Conservation (phyloP, 2,113 vertebrate species). For the Probosciger aterrimus region DNA sequence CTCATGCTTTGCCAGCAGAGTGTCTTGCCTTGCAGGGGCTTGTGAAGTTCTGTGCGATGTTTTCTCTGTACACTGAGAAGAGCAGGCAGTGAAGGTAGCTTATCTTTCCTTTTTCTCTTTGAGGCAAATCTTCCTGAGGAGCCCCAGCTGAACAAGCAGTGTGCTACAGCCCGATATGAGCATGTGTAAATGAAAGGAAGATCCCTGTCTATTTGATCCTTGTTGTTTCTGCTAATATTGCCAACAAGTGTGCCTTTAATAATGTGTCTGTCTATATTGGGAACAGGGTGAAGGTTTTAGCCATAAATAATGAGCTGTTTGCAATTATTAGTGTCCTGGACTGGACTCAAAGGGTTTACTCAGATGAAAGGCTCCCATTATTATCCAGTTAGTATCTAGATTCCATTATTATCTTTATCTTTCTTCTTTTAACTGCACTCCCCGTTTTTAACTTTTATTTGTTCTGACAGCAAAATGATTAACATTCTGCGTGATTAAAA, state of each 20-base stretch:
- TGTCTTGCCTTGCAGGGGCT: not conserved
- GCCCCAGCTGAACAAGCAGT: not conserved
- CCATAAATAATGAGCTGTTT: not conserved
- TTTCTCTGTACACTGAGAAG: not conserved
- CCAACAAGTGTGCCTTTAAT: not conserved
- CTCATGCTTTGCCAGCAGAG: not conserved
- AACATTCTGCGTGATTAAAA: not conserved
- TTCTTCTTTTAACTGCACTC: not conserved
- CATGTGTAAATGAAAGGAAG: not conserved
- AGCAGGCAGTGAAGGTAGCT: not conserved
- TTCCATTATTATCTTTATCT: not conserved
- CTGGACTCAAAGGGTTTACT: not conserved
- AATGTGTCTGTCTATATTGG: not conserved
- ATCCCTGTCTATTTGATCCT: not conserved
- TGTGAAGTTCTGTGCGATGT: not conserved
- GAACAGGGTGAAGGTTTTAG: constrained; percentile 1
- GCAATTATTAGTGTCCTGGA: not conserved
- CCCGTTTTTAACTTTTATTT: not conserved
- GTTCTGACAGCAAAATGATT: not conserved
- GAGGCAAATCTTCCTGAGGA: not conserved
- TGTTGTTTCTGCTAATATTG: not conserved
- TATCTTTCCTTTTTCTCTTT: not conserved
- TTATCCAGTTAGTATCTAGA: not conserved
- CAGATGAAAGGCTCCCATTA: not conserved
- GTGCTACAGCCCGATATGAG: not conserved